phyloP scores from a whole-genome alignment of 2,113 vertebrate species.

The Cisticola juncidis region DNA sequence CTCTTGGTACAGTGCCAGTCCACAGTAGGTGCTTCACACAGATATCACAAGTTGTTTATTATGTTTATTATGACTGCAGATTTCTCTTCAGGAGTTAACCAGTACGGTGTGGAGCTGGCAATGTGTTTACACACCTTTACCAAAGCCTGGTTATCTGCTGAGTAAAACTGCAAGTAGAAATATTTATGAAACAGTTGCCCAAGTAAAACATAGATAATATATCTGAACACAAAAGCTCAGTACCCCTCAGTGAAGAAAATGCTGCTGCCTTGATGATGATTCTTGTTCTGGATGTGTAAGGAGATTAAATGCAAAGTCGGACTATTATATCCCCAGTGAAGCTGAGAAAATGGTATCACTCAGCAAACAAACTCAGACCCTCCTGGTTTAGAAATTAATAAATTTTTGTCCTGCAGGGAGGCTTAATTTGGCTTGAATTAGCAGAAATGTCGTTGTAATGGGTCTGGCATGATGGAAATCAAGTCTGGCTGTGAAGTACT shows the following conservation, averaged over 20 bases:
- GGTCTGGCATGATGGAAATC: not conserved
- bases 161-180: not conserved
- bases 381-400: not conserved
- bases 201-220: not conserved
- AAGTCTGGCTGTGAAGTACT: not conserved
- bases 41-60: not conserved
- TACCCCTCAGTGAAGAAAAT: not conserved
- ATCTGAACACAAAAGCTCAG: not conserved
- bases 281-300: not conserved
- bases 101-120: not conserved
- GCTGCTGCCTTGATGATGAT: not conserved
- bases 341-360: not conserved
- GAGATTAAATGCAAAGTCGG: not conserved
- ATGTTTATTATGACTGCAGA: not conserved
- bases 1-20: not conserved
- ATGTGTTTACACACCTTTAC: not conserved
- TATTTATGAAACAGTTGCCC: not conserved
- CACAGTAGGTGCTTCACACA: not conserved
- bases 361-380: not conserved
- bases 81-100: not conserved
- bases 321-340: not conserved
- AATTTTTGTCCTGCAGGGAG: not conserved
- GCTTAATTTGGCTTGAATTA: conserved; percentile 3
- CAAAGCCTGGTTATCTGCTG: not conserved
- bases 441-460: conserved; percentile 5